phyloP scores from a whole-genome alignment of 2,888 invertebrate species.

The Meteorus cinctellus region DNA sequence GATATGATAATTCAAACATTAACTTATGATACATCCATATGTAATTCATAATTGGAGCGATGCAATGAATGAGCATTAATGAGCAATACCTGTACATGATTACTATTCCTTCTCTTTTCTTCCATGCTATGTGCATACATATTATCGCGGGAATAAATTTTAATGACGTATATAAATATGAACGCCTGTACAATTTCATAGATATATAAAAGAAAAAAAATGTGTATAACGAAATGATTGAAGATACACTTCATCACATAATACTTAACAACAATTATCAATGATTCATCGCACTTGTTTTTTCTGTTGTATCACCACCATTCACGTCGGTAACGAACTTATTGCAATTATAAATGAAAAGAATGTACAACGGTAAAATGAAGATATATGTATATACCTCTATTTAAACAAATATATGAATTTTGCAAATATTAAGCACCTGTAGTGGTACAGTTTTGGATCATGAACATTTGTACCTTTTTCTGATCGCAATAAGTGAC shows the following conservation, averaged over 20 bases:
- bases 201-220: constrained; percentile 13
- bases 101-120: constrained; percentile 16
- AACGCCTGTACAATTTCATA: constrained; percentile 38
- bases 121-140: constrained; percentile 28
- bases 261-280: constrained; percentile 21
- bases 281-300: constrained; percentile 7
- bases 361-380: constrained; percentile 33
- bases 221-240: constrained; percentile 31
- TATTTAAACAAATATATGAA: neutral
- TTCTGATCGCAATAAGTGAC: constrained; percentile 13
- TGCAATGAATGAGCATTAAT: constrained; percentile 30
- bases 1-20: constrained; percentile 44
- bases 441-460: constrained; percentile 45
- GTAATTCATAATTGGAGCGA: constrained; percentile 27
- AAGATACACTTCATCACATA: constrained; percentile 30
- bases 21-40: neutral
- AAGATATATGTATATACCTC: neutral
- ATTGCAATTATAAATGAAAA: constrained; percentile 28
- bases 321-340: constrained; percentile 15
- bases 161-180: constrained; percentile 21
- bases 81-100: constrained; percentile 35
- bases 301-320: neutral
- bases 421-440: constrained; percentile 42
- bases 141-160: constrained; percentile 23
- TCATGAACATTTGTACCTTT: constrained; percentile 13